Conservation (phyloP, 2,797 vertebrate species). For the Epinephelus malabaricus region DNA sequence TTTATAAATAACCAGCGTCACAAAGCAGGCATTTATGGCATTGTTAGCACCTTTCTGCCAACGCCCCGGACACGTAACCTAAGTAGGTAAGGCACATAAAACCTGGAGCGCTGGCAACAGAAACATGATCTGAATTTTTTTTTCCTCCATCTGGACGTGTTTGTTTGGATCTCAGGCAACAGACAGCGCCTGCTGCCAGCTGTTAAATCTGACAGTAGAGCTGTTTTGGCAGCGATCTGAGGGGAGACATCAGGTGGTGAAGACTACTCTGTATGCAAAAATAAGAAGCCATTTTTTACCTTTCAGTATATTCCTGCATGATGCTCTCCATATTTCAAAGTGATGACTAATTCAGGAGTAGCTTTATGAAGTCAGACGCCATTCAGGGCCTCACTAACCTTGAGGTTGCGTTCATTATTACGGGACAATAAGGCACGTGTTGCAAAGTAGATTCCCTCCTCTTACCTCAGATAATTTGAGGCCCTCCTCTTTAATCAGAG, state of each 20-base stretch:
- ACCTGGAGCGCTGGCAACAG: background rate
- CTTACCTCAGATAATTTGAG: too few species aligned
- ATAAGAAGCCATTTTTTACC: background rate
- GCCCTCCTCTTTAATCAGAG: background rate
- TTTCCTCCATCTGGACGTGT: conserved; percentile 1
- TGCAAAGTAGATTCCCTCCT: background rate
- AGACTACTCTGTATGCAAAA: background rate
- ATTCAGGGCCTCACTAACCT: background rate
- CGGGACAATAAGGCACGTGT: too few species aligned
- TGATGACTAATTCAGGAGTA: background rate
- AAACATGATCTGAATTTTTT: background rate
- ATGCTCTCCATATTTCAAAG: background rate
- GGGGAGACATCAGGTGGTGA: conserved; percentile 9
- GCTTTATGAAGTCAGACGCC: background rate
- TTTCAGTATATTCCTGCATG: background rate
- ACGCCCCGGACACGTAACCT: background rate
- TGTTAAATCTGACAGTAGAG: conserved; percentile 17
- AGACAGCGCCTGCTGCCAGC: background rate
- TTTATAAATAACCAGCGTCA: background rate
- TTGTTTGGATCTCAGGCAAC: conserved; percentile 16
- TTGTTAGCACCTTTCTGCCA: background rate
- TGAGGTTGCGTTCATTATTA: background rate
- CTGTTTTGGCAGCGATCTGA: background rate
- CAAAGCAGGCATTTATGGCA: background rate
- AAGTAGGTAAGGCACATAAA: background rate